phyloP scores from a whole-genome alignment of 2,113 vertebrate species.

The Pholis gunnellus region DNA sequence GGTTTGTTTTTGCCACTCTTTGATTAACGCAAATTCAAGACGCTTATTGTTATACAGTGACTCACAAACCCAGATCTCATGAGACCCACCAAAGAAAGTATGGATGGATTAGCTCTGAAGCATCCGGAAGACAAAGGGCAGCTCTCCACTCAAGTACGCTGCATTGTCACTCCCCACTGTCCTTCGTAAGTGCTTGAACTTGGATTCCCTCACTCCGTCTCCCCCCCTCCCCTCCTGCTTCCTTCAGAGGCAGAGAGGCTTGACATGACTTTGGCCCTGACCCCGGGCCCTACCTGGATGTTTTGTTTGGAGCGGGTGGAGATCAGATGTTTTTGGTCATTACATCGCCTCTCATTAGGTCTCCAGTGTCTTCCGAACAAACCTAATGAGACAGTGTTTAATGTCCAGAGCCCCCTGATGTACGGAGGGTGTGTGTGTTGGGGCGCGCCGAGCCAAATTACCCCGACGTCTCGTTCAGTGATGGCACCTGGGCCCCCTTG shows the following conservation, averaged over 20 bases:
- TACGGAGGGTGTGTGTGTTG: conserved; percentile 82
- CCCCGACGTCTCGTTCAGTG: conserved; percentile 78
- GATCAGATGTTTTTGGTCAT: conserved; percentile 85
- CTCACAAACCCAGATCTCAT: not conserved
- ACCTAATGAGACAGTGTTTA: conserved; percentile 89
- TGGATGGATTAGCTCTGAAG: not conserved
- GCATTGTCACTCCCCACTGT: not conserved
- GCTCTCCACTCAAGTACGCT: not conserved
- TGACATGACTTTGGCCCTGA: conserved; percentile 84
- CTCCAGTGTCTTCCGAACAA: conserved; percentile 74
- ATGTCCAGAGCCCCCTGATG: conserved; percentile 79
- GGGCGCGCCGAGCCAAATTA: conserved; percentile 86
- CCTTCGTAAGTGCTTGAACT: conserved; percentile 70
- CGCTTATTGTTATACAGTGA: not conserved
- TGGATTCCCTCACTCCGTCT: conserved; percentile 69
- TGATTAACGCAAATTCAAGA: not conserved
- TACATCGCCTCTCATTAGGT: conserved; percentile 82
- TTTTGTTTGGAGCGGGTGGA: conserved; percentile 77
- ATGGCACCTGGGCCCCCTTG: conserved; percentile 90
- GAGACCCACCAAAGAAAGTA: not conserved
- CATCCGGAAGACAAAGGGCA: conserved; percentile 24
- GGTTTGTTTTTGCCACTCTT: not conserved
- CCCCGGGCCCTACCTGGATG: conserved; percentile 75
- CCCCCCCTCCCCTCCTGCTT: not conserved
- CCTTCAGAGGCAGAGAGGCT: conserved; percentile 59